Conservation (phyloP, 2,888 invertebrate genomes). For the Caenorhabditis angaria region DNA sequence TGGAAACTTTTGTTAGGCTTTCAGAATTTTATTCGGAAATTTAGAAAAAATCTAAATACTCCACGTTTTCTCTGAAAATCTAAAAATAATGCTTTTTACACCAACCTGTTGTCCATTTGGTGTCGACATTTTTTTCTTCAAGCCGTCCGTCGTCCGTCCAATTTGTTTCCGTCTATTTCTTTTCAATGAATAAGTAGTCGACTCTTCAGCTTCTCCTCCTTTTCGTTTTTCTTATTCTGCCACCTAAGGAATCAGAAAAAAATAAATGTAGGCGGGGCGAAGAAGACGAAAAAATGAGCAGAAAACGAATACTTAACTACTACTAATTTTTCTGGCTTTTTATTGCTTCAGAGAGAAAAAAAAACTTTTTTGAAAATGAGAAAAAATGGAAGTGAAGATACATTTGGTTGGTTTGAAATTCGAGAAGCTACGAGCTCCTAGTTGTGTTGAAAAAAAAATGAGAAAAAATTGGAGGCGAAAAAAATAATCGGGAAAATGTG, state of each 20-base stretch:
- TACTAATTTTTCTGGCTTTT: not conserved
- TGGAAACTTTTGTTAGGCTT: too few relatives aligned
- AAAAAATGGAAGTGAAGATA: too few relatives aligned
- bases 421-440: not conserved
- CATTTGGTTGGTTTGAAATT: not conserved
- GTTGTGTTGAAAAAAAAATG: not conserved
- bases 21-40: too few relatives aligned
- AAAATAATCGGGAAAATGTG: not conserved
- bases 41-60: too few relatives aligned
- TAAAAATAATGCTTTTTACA: too few relatives aligned
- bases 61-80: too few relatives aligned
- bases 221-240: not conserved
- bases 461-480: not conserved
- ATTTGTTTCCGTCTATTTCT: too few relatives aligned
- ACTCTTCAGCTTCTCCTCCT: not conserved
- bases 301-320: constrained; percentile 1
- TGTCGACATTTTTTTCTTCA: not conserved
- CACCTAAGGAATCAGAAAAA: constrained; percentile 19
- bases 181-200: constrained; percentile 1
- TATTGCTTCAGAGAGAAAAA: not conserved
- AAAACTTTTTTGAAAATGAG: not conserved
- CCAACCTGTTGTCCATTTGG: constrained; percentile 1
- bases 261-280: constrained; percentile 13
- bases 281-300: constrained; percentile 9
- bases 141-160: not conserved